Evolutionary conservation across 2,113 vertebrate genomes (phyloP).

Genomic region (Phocoena sinus): DNA sequence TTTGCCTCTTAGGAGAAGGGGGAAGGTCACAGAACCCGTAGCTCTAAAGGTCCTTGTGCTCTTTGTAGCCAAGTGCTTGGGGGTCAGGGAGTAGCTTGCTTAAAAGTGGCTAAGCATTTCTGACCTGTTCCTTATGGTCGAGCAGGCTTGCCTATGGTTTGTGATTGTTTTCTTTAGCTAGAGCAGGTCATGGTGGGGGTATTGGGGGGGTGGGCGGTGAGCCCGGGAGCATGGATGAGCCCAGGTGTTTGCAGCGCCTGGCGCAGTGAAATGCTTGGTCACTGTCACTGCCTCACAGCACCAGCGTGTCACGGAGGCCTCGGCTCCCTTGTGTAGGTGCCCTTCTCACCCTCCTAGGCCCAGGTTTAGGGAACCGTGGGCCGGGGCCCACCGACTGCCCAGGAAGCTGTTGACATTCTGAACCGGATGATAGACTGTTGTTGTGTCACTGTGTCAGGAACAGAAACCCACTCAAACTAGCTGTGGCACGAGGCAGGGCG

Average conservation of each 20-base stretch:
- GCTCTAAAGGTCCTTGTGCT: not conserved
- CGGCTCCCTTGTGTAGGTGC: rapidly evolving
- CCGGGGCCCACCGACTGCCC: not conserved
- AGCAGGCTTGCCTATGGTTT: rapidly evolving
- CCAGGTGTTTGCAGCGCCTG: not conserved
- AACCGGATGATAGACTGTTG: not conserved
- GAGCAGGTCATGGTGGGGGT: not conserved
- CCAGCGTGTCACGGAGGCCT: rapidly evolving
- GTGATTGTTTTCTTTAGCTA: not conserved
- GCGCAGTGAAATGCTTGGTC: not conserved
- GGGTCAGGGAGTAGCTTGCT: not conserved
- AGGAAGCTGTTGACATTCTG: not conserved
- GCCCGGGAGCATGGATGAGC: rapidly evolving
- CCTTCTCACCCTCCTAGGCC: not conserved
- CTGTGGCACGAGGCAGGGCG: rapidly evolving
- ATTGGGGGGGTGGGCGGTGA: rapidly evolving
- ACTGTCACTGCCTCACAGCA: rapidly evolving
- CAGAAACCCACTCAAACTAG: not conserved
- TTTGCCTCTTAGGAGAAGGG: not conserved
- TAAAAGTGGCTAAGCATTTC: not conserved
- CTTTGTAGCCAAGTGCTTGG: not conserved
- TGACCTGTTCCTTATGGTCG: not conserved
- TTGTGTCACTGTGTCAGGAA: not conserved
- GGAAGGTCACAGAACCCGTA: not conserved
- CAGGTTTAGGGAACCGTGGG: not conserved